These are phyloP conservation scores for Drosophila ustulata DNA, from an alignment of 2,888 invertebrate species.

Conservation along the genomic window DNA sequence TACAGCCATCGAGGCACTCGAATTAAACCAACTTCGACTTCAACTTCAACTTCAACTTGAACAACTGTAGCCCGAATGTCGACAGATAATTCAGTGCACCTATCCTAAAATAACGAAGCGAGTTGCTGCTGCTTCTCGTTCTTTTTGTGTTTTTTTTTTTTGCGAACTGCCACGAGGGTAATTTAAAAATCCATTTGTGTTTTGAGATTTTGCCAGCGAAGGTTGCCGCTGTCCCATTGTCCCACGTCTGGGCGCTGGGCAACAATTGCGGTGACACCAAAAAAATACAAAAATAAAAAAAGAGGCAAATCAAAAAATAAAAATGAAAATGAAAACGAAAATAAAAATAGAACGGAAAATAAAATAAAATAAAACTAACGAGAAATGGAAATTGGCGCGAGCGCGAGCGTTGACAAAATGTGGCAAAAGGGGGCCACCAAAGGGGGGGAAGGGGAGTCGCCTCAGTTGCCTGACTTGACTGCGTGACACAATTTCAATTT, in stretches of 20 bases:
- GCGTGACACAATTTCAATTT: conserved; percentile 81
- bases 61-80: conserved; percentile 53
- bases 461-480: conserved; percentile 56
- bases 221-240: conserved; percentile 17
- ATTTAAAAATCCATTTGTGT: conserved; percentile 80
- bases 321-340: conserved; percentile 16
- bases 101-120: conserved; percentile 13
- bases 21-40: conserved; percentile 51
- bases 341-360: conserved; percentile 30
- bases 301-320: conserved; percentile 14
- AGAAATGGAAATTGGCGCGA: conserved; percentile 59
- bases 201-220: conserved; percentile 72
- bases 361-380: conserved; percentile 48
- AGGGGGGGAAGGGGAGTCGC: not conserved
- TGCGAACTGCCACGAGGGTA: conserved; percentile 67
- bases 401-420: conserved; percentile 21
- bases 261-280: conserved; percentile 71
- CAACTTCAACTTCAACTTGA: conserved; percentile 16
- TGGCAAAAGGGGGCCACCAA: not conserved
- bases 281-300: conserved; percentile 18
- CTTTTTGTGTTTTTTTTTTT: conserved; percentile 1
- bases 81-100: conserved; percentile 65
- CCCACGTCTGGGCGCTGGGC: conserved; percentile 54
- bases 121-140: not conserved
- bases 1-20: conserved; percentile 40